Evolutionary conservation across 2,797 vertebrate species (phyloP), one percentile per base, ranked within the genome.

Genomic region (Capromys pilorides): DNA sequence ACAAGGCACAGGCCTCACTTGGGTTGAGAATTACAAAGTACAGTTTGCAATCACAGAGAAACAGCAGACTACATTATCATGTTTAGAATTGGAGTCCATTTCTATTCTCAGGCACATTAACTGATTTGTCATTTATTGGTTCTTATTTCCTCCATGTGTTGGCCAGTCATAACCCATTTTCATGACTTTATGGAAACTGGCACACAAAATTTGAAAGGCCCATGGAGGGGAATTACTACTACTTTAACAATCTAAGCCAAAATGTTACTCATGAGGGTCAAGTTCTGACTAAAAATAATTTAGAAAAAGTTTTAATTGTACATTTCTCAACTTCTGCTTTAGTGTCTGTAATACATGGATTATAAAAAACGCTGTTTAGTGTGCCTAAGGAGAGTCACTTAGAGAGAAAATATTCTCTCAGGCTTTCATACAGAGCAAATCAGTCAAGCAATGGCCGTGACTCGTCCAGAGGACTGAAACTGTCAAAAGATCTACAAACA

Each of bases 101-200:
- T 94, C 66, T 85, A 67, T 73, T 89, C 77, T 85, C 61, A 79
- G 71, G 61, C 21, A 69, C 21, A 90, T 39, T 91, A 86, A 45
- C 49, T 78, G 31, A 69, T 61, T 64, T 28, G 3, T 84, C 78
- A 81, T 69, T 82, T 69, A 78, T 87, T 80, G 83, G 54, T 59
- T 86, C 93, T 87, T 78, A 22, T 66, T 31, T 36, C 41, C 79
- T 33, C 4, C 59, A 26, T 10, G 24, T 71, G 77, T 67, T 87
- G 57, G 31, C 39, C 54, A 90, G 61, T 87, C 66, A 94, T 41
- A 28, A 51, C 33, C 66, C 31, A 59, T 82, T 86, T 92, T 84
- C 36, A 39, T 51, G 78, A 73, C 71, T 79, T 33, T 66, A 51
- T 79, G 67, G 28, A 64, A 77, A 86, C 64, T 85, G 84, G 79